These are phyloP conservation scores for Chlorops oryzae DNA, from an alignment of 1,140 invertebrate species.

Conservation along the genomic window DNA sequence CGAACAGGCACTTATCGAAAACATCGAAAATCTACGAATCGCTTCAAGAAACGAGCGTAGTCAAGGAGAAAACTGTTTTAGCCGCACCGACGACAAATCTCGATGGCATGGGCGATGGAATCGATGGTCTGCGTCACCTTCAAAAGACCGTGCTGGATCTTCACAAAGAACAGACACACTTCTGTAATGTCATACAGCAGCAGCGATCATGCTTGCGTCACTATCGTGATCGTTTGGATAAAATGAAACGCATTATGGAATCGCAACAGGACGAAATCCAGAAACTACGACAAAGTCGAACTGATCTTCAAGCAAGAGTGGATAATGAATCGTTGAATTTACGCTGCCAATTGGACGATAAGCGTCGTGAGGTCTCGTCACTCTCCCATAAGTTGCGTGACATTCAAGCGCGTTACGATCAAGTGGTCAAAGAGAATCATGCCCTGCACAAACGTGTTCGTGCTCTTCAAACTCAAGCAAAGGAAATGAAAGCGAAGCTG, in stretches of 20 bases:
- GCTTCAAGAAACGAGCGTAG: too few species aligned
- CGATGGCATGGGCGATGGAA: too few species aligned
- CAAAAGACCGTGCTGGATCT: conserved; percentile 30
- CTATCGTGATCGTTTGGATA: conserved; percentile 34
- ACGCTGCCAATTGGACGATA: conserved; percentile 32
- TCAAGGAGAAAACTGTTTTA: too few species aligned
- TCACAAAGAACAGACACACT: conserved; percentile 31
- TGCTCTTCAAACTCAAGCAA: conserved; percentile 29
- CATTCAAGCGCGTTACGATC: conserved; percentile 33
- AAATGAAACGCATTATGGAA: conserved; percentile 42
- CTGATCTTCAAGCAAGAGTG: conserved; percentile 30
- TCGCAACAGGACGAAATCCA: conserved; percentile 40
- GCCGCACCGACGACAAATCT: too few species aligned
- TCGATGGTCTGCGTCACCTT: too few species aligned
- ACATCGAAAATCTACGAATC: too few species aligned
- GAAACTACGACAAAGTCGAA: conserved; percentile 37
- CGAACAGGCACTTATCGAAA: too few species aligned
- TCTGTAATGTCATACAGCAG: conserved; percentile 26
- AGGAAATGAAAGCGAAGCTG: conserved; percentile 30
- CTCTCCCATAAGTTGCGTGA: conserved; percentile 33
- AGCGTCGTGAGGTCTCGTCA: conserved; percentile 31
- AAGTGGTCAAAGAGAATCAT: conserved; percentile 32
- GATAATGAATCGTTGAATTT: conserved; percentile 25
- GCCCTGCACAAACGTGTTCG: conserved; percentile 31
- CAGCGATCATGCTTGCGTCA: conserved; percentile 35